Evolutionary conservation across 2,113 vertebrate species (phyloP).

Genomic region (Paradoxurus hermaphroditus): DNA sequence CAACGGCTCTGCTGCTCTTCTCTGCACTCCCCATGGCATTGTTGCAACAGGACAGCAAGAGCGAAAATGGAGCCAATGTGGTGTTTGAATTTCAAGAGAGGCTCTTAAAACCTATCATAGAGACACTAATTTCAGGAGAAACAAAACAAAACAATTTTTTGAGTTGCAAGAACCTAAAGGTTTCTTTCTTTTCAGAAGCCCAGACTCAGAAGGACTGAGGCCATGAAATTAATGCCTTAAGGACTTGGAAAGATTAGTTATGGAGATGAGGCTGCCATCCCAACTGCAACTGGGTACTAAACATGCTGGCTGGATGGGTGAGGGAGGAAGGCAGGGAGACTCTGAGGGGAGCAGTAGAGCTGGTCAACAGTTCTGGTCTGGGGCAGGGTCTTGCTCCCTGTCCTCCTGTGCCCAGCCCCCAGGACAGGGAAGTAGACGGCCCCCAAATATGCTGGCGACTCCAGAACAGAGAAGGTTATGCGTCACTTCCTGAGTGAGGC

Average conservation of each 20-base stretch:
- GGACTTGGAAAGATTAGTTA: neutral
- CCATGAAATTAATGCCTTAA: neutral
- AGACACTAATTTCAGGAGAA: neutral
- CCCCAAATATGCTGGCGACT: neutral
- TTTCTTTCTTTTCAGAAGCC: neutral
- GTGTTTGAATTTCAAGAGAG: neutral
- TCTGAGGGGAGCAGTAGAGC: accelerated
- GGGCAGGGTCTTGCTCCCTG: accelerated
- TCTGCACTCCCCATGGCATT: no score
- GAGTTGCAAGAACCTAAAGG: neutral
- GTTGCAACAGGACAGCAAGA: no score
- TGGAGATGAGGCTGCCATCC: no score
- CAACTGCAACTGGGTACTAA: no score
- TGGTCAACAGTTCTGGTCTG: neutral
- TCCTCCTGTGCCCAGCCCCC: neutral
- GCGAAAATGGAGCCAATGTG: neutral
- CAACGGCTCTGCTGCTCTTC: no score
- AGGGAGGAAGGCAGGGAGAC: accelerated
- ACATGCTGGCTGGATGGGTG: neutral
- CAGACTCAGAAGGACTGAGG: neutral
- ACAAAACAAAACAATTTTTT: neutral
- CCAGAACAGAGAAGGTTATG: neutral
- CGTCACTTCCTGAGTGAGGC: neutral
- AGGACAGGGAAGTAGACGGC: neutral
- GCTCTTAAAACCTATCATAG: neutral